A percentile compares a stretch with the other conserved stretches of the same genome.
Evolutionary conservation across 2,888 invertebrate genomes (phyloP).

Genomic region (Troides helena): DNA sequence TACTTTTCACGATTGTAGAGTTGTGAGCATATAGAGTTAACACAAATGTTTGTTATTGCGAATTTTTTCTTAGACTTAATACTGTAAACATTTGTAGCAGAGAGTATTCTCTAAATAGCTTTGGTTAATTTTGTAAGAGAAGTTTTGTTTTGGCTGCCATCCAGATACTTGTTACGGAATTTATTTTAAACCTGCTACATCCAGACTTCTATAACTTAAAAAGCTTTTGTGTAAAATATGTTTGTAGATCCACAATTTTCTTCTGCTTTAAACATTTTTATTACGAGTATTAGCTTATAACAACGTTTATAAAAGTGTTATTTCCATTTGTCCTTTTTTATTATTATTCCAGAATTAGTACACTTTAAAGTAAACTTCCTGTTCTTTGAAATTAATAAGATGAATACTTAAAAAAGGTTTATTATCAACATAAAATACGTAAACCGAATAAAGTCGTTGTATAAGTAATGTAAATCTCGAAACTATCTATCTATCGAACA

Average conservation of each 20-base stretch:
- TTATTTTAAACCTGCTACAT: slow-evolving; percentile 26
- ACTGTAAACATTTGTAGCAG: background rate
- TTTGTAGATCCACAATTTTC: background rate
- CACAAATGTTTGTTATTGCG: background rate
- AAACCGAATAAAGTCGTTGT: no score
- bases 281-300: background rate
- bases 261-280: background rate
- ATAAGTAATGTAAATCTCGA: no score
- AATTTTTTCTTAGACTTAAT: background rate
- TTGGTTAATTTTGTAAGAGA: slow-evolving; percentile 20
- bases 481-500: no score
- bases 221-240: slow-evolving; percentile 59
- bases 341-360: no score
- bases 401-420: no score
- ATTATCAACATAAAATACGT: no score
- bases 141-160: slow-evolving; percentile 23
- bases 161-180: slow-evolving; percentile 25
- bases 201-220: slow-evolving; percentile 33
- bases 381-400: no score
- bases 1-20: no score
- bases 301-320: background rate
- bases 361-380: no score
- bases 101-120: slow-evolving; percentile 17
- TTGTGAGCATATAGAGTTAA: background rate
- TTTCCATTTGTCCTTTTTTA: no score